Base-by-base conservation (phyloP, 2,797 vertebrate genomes). In the Pangasius macronema region DNA sequence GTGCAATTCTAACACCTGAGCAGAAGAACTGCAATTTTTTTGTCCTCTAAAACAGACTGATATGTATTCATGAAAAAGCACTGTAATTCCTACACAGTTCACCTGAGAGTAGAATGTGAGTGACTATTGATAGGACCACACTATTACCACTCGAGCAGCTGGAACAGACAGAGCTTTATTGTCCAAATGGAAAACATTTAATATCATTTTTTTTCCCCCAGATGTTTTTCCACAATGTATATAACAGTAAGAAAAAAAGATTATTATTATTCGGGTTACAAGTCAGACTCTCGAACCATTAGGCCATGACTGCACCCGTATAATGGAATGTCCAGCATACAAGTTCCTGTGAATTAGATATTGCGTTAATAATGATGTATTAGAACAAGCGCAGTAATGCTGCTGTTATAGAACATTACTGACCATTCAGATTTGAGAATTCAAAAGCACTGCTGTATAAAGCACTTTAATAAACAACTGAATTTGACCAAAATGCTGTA, bases 51-150 rank as follows among this genome's bases (percentile, higher is more conserved):
- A 30, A 59, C 14, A 81, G n/a, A 81, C 79, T 81, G 55, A n/a
- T 46, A 20, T 30, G 39, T 82, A 49, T 65, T 82, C 39, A 65
- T 65, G 55, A n/a, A 30, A 65, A 49, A 46, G 27, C 5, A 22
- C 81, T 49, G n/a, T 67, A 65, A 82, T 82, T 82, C 61, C 39
- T 82, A 51, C 61, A 67, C n/a, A 67, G 80, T 65, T 65, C 46
- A 82, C 14, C 27, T n/a, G 22, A 36, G 22, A 65, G 42, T 59
- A 42, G 49, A 68, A 75, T 63, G 42, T 75, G 30, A 63, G 68
- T 27, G 55, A 33, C 68, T 75, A 30, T 30, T 76, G 81, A 72
- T 83, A 49, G 30, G 36, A 20, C 27, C 55, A 75, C 67, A 49
- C 30, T 30, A 80, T 72, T 59, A 30, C 36, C 36, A 59, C 79